These are phyloP conservation scores for Scomber colias DNA, from an alignment of 2,113 vertebrate genomes.

Conservation along the genomic window DNA sequence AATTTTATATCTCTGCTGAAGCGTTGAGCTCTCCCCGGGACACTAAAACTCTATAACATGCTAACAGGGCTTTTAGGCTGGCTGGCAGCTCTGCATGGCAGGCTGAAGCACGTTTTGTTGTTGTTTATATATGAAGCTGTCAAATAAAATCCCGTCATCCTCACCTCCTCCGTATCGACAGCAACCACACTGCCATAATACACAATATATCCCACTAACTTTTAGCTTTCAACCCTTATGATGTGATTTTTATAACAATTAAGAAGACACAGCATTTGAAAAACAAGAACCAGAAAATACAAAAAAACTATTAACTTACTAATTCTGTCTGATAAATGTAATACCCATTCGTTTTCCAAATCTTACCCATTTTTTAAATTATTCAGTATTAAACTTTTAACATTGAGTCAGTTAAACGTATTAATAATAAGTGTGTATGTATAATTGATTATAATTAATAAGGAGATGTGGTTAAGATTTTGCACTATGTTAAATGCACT, in stretches of 20 bases:
- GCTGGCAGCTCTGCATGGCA: slow-evolving; percentile 30
- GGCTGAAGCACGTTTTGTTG: slow-evolving; percentile 45
- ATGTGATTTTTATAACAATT: not conserved
- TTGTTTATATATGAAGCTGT: slow-evolving; percentile 45
- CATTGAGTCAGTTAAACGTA: not conserved
- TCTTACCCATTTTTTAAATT: not conserved
- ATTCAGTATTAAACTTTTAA: not conserved
- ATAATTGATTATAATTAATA: not conserved
- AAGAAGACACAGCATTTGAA: no score
- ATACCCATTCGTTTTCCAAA: no score
- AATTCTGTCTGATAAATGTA: no score
- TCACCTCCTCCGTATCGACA: slow-evolving; percentile 36
- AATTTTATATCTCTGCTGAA: not conserved
- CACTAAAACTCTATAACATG: slow-evolving; percentile 4
- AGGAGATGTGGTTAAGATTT: not conserved
- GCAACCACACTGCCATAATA: slow-evolving; percentile 18
- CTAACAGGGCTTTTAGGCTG: slow-evolving; percentile 10
- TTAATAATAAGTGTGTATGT: not conserved
- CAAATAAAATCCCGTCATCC: slow-evolving; percentile 39
- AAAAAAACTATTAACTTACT: no score
- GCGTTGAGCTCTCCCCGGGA: not conserved
- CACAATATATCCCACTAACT: slow-evolving; percentile 1
- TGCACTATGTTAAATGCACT: no score
- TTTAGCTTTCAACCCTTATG: not conserved
- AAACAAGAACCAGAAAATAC: no score